These are phyloP conservation scores for Drosophila azteca DNA, from an alignment of 1,140 invertebrate genomes.

Conservation along the genomic window DNA sequence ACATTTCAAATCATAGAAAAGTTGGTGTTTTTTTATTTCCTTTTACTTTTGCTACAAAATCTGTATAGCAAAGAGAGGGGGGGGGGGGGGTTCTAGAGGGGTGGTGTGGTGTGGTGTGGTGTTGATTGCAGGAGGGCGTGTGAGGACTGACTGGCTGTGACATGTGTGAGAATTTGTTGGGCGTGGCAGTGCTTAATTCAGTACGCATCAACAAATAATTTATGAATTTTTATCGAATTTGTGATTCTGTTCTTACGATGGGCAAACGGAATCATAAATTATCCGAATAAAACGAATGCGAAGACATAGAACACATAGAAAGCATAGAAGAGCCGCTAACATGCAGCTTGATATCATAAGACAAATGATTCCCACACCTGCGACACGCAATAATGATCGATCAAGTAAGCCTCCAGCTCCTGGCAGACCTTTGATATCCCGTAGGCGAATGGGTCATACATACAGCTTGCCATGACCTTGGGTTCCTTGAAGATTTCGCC, in stretches of 20 bases:
- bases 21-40: neutral
- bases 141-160: neutral
- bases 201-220: constrained; percentile 51
- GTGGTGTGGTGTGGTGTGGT: too few species aligned
- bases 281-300: neutral
- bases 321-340: too few species aligned
- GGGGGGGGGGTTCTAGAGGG: neutral
- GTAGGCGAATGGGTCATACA: too few species aligned
- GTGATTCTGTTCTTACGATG: constrained; percentile 10
- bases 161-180: constrained; percentile 30
- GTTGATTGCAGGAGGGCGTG: neutral
- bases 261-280: constrained; percentile 27
- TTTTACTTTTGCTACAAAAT: constrained; percentile 9
- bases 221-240: constrained; percentile 47
- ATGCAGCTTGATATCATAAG: too few species aligned
- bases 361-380: too few species aligned
- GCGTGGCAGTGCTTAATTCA: constrained; percentile 47
- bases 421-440: too few species aligned
- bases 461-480: too few species aligned
- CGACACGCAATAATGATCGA: too few species aligned
- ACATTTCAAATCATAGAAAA: constrained; percentile 40
- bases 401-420: too few species aligned
- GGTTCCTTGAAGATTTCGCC: too few species aligned
- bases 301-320: too few species aligned
- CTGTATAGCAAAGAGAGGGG: neutral